These are phyloP conservation scores for Etheostoma spectabile DNA, from an alignment of 2,113 vertebrate species.

Conservation along the genomic window DNA sequence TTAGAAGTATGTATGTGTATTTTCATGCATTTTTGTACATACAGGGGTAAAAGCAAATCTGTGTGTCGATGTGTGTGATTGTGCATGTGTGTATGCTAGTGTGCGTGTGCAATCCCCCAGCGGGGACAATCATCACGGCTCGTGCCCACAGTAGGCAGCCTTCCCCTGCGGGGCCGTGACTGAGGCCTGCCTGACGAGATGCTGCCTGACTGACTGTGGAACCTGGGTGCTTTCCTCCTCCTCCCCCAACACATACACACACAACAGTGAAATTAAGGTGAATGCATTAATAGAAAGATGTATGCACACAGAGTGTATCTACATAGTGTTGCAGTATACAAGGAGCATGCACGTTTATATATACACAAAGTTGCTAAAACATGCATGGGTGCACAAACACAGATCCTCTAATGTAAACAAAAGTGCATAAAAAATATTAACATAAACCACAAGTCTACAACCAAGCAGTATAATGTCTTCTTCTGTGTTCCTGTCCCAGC, in stretches of 20 bases:
- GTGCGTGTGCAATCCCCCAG: conserved; percentile 75
- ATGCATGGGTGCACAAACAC: conserved; percentile 33
- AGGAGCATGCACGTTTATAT: conserved; percentile 10
- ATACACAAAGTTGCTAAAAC: conserved; percentile 24
- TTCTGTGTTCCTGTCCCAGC: conserved; percentile 2
- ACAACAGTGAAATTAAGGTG: conserved; percentile 35
- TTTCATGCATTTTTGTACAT: conserved; percentile 22
- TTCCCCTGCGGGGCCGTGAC: conserved; percentile 81
- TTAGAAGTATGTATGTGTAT: conserved; percentile 17
- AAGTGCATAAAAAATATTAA: conserved; percentile 6
- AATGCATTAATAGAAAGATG: conserved; percentile 50
- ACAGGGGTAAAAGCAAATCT: conserved; percentile 39
- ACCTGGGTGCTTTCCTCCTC: conserved; percentile 72
- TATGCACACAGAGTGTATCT: conserved; percentile 8
- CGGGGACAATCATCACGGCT: conserved; percentile 83
- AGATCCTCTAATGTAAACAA: background rate
- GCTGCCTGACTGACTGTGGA: conserved; percentile 82
- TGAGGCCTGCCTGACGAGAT: conserved; percentile 84
- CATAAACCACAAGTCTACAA: conserved; percentile 9
- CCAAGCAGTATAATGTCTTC: background rate
- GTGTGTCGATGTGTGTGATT: conserved; percentile 28
- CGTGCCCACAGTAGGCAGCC: conserved; percentile 81
- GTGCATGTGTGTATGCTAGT: conserved; percentile 48
- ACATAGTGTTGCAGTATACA: conserved; percentile 11
- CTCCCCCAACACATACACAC: conserved; percentile 30